Conservation (phyloP, 2,797 vertebrate species). For the Microtus obscurus region DNA sequence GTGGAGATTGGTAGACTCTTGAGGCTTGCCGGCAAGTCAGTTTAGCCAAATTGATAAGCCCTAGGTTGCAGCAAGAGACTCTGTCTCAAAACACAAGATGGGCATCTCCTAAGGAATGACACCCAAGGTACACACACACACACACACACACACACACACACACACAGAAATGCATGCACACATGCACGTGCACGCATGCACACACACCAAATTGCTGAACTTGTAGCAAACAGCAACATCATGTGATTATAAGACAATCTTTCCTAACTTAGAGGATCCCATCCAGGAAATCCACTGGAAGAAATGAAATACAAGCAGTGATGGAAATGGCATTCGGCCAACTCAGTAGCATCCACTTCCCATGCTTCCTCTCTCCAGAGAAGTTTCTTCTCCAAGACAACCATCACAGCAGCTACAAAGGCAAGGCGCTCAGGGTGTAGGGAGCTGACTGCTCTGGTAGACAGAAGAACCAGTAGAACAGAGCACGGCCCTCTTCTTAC, state of each 20-base stretch:
- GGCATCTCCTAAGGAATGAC: not conserved
- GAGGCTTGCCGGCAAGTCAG: not conserved
- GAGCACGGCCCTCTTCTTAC: not conserved
- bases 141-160: too few species aligned
- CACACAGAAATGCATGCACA: not conserved
- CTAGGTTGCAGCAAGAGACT: not conserved
- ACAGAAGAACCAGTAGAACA: not conserved
- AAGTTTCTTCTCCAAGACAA: slow-evolving; percentile 34
- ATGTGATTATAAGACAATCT: not conserved
- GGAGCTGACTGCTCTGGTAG: not conserved
- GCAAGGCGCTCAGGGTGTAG: not conserved
- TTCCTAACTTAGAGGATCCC: not conserved
- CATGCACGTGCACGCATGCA: too few species aligned
- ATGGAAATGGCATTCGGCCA: slow-evolving; percentile 24
- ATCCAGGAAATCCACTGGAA: not conserved
- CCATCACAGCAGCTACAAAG: not conserved
- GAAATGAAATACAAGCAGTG: not conserved
- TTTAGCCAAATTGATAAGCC: not conserved
- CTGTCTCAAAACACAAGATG: not conserved
- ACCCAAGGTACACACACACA: not conserved
- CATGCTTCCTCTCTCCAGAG: not conserved
- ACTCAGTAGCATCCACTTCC: not conserved
- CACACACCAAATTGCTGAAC: not conserved
- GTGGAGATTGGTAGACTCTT: not conserved
- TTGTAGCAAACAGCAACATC: not conserved